Evolutionary conservation across 2,113 vertebrate genomes (phyloP), one percentile per base, ranked within the genome.

Genomic region (Syngnathus floridae): DNA sequence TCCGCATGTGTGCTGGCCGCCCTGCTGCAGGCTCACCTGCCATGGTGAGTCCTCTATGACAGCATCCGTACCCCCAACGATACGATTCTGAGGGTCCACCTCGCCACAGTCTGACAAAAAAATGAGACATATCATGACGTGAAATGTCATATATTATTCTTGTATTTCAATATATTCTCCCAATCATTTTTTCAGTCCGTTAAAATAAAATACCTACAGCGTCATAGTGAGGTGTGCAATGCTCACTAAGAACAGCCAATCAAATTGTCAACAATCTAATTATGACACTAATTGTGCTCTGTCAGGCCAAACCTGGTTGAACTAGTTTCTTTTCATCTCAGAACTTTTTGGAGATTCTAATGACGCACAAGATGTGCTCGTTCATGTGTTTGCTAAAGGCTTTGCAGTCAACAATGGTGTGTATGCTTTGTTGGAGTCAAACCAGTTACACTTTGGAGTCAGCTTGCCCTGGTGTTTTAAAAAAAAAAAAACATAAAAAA

Each of bases 1-100:
- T 1, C 94, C 95, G 4, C 95, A 97, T 49, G 90, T 68, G 58
- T 97, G 96, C 5, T 90, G 87, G 0, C 75, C 89, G 13, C 79
- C 64, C 69, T 90, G 89, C 84, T 91, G 94, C 80, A 97, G 21
- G 71, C 95, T 98, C 67, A 95, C 93, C 86, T 98, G 95, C 95
- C 95, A 98, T 0, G 95, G 95, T 91, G 93, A 96, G 0, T 89
- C 57, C 36, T 92, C 82, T 63, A 95, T 93, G 6, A 71, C 0
- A 0, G 93, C 89, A 1, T 83, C 71, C 0, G 70, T 63, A 1
- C 94, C 95, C 0, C 95, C 95, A 40, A 97, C 89, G 37, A 97
- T 92, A 0, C 94, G 92, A 9, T 81, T 4, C 61, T 82, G 51
- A 1, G 1, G 1, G 5, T 45, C 63, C 31, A 49, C 76, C 5